Base-by-base conservation (phyloP, 2,888 invertebrate genomes). In the Spilosoma lubricipeda region DNA sequence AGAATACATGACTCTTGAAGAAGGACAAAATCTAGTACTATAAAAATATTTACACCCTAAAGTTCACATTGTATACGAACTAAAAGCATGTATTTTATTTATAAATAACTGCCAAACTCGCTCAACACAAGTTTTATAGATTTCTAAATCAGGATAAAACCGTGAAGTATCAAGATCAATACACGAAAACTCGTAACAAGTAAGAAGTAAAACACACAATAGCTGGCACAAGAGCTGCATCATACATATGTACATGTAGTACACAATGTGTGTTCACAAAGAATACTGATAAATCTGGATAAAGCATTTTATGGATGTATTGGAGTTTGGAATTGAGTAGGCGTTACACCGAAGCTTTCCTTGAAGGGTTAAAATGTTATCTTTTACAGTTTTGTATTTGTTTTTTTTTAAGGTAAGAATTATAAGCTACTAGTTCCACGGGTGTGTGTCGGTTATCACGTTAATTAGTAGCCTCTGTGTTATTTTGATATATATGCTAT, bases 231-330 rank as follows among this genome's bases (percentile, higher is more conserved):
- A 56, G 66, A 65, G 36, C 48, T 52, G 9, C 36, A 69, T 63
- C 67, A 67, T 70, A 73, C 73, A 30, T n/a, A 39, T 2, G 67
- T 74, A 73, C 73, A n/a, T 13, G 23, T 5, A 23, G 45, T 71
- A 74, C 66, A 69, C 64, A 73, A 11, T 23, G 36, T 67, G 59
- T 64, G 45, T 70, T 76, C 73, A n/a, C 67, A 48, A 76, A 70
- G 72, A 77, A 77, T 75, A 72, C 64, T 70, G 75, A 83, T 83
- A 81, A 82, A 83, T 82, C 77, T 71, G 73, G 75, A 76, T 82
- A 71, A 74, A 77, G 80, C 77, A 77, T 79, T 82, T 71, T 71
- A 77, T 79, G 66, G 59, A 36, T 70, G 33, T 72, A 63, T 73
- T 66, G 42, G 59, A 36, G 45, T 66, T 65, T 56, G 20, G 30